phyloP scores from a whole-genome alignment of 2,797 vertebrate species.

The Hippopotamyrus pictus region DNA sequence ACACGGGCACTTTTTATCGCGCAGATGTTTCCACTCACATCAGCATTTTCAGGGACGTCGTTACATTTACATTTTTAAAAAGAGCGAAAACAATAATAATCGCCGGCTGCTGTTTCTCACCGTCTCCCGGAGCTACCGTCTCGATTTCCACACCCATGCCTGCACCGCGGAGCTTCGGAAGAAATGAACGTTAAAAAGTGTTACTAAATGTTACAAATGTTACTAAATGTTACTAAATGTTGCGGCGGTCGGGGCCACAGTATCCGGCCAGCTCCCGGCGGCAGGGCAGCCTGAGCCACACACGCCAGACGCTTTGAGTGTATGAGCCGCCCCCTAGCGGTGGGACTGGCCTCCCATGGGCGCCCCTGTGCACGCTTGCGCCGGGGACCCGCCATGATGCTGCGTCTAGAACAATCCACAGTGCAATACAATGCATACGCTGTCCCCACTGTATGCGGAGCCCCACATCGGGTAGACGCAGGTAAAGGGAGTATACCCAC shows the following conservation, averaged over 20 bases:
- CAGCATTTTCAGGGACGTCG: not conserved
- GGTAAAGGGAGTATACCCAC: not conserved
- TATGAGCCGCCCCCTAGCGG: not conserved
- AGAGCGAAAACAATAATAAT: not conserved
- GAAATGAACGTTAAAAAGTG: not conserved
- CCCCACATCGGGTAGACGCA: not conserved
- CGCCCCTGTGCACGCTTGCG: not conserved
- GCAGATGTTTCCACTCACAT: not conserved
- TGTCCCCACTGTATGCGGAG: not conserved
- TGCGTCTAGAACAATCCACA: not conserved
- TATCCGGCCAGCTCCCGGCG: not conserved
- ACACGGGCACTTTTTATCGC: not conserved
- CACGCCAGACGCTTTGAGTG: not conserved
- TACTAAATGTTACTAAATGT: not conserved
- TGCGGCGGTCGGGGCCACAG: not conserved
- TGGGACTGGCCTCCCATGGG: not conserved
- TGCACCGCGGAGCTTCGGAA: conserved; percentile 23
- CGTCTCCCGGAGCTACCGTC: conserved; percentile 91
- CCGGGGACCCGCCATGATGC: not conserved
- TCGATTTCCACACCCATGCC: conserved; percentile 92
- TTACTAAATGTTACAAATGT: not conserved
- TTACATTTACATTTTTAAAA: not conserved
- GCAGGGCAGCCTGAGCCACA: not conserved
- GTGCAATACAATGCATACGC: not conserved
- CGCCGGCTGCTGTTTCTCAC: conserved; percentile 53